Conservation (phyloP, 2,888 invertebrate genomes). For the Euphydryas editha region DNA sequence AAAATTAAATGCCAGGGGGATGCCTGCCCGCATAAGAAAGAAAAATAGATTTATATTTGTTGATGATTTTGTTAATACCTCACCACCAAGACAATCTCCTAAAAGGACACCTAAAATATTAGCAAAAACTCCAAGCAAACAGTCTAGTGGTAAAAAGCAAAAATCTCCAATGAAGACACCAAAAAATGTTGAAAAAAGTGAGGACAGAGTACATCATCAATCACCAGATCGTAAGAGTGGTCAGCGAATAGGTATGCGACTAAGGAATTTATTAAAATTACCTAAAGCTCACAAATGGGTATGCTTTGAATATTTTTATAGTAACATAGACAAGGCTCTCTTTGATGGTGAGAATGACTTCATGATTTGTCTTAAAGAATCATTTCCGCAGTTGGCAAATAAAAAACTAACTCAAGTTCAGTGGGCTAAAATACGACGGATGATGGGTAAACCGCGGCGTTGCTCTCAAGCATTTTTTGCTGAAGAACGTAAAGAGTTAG, state of each 20-base stretch:
- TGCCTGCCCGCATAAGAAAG: slow-evolving; percentile 95
- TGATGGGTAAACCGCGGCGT: slow-evolving; percentile 98
- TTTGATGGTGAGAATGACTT: slow-evolving; percentile 99
- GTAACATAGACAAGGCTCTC: slow-evolving; percentile 97
- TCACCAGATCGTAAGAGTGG: slow-evolving; percentile 93
- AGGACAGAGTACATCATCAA: slow-evolving; percentile 74
- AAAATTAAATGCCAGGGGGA: slow-evolving; percentile 92
- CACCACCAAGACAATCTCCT: slow-evolving; percentile 89
- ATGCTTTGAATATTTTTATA: slow-evolving; percentile 99
- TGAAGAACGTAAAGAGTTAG: slow-evolving; percentile 96
- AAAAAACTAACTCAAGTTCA: slow-evolving; percentile 93
- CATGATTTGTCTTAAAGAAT: slow-evolving; percentile 95
- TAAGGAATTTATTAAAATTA: slow-evolving; percentile 96
- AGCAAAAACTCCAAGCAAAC: slow-evolving; percentile 72
- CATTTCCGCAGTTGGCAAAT: slow-evolving; percentile 95
- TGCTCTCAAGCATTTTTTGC: slow-evolving; percentile 97
- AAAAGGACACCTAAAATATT: slow-evolving; percentile 86
- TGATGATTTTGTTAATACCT: slow-evolving; percentile 92
- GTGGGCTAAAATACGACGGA: slow-evolving; percentile 97
- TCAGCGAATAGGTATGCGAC: slow-evolving; percentile 93
- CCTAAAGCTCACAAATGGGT: slow-evolving; percentile 99
- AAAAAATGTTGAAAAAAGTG: slow-evolving; percentile 68
- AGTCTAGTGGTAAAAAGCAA: slow-evolving; percentile 73
- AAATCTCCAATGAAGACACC: slow-evolving; percentile 82
- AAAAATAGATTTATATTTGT: slow-evolving; percentile 95